These are phyloP conservation scores for Melanitta fusca DNA, from an alignment of 2,797 vertebrate species.

Conservation along the genomic window DNA sequence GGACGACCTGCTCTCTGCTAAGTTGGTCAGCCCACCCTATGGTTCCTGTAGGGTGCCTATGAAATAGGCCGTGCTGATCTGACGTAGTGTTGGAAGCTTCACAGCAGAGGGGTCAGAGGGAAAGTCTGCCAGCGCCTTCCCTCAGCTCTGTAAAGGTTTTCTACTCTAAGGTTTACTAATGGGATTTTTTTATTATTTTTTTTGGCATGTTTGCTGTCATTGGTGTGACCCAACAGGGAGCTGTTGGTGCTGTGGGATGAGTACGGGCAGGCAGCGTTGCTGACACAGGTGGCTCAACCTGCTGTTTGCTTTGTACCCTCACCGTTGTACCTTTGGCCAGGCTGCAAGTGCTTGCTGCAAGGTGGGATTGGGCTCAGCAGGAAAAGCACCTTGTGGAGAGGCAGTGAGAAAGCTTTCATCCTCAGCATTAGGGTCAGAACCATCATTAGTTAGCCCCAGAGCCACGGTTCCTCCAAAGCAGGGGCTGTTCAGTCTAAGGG, in stretches of 20 bases:
- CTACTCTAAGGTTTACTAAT: neutral
- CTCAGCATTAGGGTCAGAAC: neutral
- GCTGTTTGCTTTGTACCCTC: neutral
- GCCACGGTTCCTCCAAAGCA: neutral
- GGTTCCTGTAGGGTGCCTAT: fast-evolving
- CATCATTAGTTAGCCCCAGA: neutral
- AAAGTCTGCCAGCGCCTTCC: neutral
- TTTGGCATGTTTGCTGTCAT: fast-evolving
- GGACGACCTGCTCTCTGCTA: neutral
- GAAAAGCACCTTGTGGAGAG: neutral
- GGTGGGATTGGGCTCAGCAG: neutral
- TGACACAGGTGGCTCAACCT: fast-evolving
- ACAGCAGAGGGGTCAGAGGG: neutral
- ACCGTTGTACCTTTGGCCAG: neutral
- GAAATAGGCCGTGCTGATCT: fast-evolving
- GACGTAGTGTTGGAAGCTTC: neutral
- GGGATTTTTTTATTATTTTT: neutral
- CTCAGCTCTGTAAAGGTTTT: neutral
- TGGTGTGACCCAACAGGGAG: neutral
- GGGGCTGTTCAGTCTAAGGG: neutral
- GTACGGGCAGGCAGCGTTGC: neutral
- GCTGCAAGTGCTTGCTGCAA: neutral
- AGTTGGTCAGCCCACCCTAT: fast-evolving
- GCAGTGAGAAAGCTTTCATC: neutral
- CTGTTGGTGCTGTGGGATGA: fast-evolving